Base-by-base conservation (phyloP, 1,140 invertebrate genomes). In the Semibalanus balanoides region DNA sequence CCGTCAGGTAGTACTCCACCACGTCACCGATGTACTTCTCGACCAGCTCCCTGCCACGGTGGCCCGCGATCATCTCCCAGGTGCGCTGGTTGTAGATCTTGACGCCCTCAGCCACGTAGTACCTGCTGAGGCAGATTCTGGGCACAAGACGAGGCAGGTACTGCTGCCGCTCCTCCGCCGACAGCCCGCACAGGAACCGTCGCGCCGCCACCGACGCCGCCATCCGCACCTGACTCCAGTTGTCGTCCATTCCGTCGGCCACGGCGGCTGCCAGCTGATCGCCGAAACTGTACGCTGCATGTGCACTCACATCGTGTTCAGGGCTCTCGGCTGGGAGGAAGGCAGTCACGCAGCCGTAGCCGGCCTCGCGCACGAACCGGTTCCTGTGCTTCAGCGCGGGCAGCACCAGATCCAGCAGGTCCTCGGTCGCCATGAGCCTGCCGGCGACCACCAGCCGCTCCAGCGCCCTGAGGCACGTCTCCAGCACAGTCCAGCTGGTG, bases 31-130 rank as follows among this genome's bases (percentile, higher is more conserved):
- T 86, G 80, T 87, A 84, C 79, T 85, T 84, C 78, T 86, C 83
- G n/a, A 88, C 86, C 69, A 87, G 79, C 30, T 82, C 79, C 80
- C 83, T 84, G 7, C 87, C 87, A 75, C 83, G 80, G 30, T 82
- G 81, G 19, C 83, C 84, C 30, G 86, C 85, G 19, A 87, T 82
- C 77, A 82, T 83, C 74, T 83, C 81, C 87, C 87, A 88, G 1
- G 87, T 87, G 79, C 88, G 86, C 81, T 88, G 87, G 35, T 86
- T 86, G 79, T 87, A 87, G 25, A 87, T 84, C 43, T 86, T 80
- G 3, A 88, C 87, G 72, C 87, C 87, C 80, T 88, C 87, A 64
- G 87, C 87, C 69, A 87, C 83, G 80, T 88, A 88, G 80, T 88
- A 88, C 77, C 87, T 85, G 80, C 88, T 88, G 14, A 88, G 81